Conservation (phyloP, 2,113 vertebrate species). For the Tychaedon coryphoeus region DNA sequence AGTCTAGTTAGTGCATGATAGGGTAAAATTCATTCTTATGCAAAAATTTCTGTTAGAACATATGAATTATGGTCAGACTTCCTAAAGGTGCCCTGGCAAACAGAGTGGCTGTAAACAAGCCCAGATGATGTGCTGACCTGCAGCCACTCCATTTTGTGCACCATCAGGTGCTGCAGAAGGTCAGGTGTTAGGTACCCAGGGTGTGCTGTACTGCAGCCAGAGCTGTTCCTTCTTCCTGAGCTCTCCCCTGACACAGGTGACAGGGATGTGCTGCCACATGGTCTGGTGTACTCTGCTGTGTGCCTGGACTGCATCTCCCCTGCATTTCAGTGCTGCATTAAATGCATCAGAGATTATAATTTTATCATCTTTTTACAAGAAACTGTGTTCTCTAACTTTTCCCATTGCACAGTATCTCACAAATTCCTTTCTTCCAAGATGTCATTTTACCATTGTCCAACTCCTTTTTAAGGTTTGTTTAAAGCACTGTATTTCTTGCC, state of each 20-base stretch:
- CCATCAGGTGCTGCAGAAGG: not conserved
- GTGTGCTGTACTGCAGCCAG: not conserved
- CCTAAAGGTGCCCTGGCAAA: not conserved
- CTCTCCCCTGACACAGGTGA: not conserved
- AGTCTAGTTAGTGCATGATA: not conserved
- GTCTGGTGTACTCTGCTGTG: not conserved
- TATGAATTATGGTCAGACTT: not conserved
- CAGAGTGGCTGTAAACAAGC: not conserved
- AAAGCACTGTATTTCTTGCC: not conserved
- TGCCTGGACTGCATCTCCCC: not conserved
- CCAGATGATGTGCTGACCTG: not conserved
- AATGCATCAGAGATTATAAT: not conserved
- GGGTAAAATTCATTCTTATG: not conserved
- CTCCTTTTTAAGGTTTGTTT: not conserved
- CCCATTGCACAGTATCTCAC: not conserved
- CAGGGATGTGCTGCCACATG: accelerated
- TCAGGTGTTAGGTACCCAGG: not conserved
- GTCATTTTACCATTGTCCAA: not conserved
- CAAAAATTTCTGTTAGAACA: not conserved
- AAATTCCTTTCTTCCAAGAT: not conserved
- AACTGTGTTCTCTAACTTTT: not conserved
- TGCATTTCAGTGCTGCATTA: not conserved
- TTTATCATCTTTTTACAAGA: not conserved
- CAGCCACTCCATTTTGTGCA: not conserved
- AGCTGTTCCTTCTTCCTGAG: not conserved